phyloP scores from a whole-genome alignment of 2,113 vertebrate genomes.

The Ariopsis seemanni region DNA sequence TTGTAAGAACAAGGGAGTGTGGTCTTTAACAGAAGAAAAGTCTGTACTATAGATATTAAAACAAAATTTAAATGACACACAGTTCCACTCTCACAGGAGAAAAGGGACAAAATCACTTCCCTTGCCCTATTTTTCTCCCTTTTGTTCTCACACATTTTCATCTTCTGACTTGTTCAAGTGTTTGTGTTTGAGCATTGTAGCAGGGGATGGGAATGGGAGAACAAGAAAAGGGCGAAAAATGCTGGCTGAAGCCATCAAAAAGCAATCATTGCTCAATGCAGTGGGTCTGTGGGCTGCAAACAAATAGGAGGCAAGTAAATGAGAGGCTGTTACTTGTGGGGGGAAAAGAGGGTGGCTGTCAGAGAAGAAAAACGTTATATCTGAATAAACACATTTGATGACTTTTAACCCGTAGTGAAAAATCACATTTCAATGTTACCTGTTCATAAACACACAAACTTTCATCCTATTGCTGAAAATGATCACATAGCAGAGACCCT shows the following conservation, averaged over 20 bases:
- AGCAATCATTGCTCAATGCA: conserved; percentile 68
- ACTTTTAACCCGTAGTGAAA: conserved; percentile 32
- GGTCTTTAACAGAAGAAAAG: conserved; percentile 9
- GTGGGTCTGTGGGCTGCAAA: conserved; percentile 57
- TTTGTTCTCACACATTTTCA: conserved; percentile 46
- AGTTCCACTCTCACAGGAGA: conserved; percentile 27
- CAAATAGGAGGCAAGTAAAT: conserved; percentile 60
- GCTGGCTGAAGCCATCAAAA: conserved; percentile 65
- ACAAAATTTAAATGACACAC: conserved; percentile 32
- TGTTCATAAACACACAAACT: conserved; percentile 16
- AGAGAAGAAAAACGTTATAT: conserved; percentile 48
- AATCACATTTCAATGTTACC: conserved; percentile 24
- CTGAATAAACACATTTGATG: conserved; percentile 46
- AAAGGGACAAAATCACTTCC: conserved; percentile 40
- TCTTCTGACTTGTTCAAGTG: conserved; percentile 60
- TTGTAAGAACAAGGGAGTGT: not conserved
- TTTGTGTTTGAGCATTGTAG: conserved; percentile 57
- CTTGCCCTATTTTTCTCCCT: conserved; percentile 9
- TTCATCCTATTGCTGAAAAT: not conserved
- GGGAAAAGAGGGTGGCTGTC: conserved; percentile 7
- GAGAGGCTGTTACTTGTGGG: conserved; percentile 46
- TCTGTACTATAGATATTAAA: conserved; percentile 24
- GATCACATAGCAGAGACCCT: not conserved
- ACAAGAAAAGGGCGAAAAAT: conserved; percentile 41
- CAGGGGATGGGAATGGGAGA: conserved; percentile 40